Conservation (phyloP, 1,140 invertebrate species). For the Micrasema longulum region DNA sequence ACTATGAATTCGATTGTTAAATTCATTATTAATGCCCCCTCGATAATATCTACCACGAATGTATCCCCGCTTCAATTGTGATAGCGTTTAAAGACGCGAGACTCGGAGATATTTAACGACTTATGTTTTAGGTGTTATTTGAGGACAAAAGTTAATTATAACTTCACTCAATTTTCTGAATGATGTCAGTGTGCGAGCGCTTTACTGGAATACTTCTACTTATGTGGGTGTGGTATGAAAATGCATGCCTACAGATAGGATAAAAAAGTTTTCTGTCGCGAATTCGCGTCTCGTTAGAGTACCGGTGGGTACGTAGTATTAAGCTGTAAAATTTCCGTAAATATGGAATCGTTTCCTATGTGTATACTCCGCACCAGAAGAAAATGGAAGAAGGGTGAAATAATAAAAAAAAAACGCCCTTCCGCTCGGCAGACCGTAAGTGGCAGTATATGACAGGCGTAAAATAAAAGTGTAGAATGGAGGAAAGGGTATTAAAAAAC, state of each 20-base stretch:
- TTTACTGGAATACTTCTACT: no score
- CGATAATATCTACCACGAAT: no score
- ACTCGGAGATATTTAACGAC: no score
- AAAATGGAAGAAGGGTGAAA: neutral
- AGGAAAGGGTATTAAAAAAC: slow-evolving; percentile 53
- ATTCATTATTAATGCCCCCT: neutral
- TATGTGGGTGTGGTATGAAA: no score
- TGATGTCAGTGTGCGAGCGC: no score
- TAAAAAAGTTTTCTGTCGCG: slow-evolving; percentile 51
- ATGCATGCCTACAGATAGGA: no score
- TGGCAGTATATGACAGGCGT: slow-evolving; percentile 54
- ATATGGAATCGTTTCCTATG: slow-evolving; percentile 55
- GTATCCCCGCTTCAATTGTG: no score
- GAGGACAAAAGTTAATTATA: no score
- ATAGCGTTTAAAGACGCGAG: no score
- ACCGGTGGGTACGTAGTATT: slow-evolving; percentile 38
- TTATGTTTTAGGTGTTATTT: no score
- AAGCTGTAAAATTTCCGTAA: slow-evolving; percentile 56
- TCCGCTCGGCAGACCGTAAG: slow-evolving; percentile 48
- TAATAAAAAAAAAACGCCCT: slow-evolving; percentile 32
- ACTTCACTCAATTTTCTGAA: no score
- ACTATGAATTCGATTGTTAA: neutral
- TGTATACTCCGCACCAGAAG: slow-evolving; percentile 13
- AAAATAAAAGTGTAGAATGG: slow-evolving; percentile 55
- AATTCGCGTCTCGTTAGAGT: slow-evolving; percentile 49